These are phyloP conservation scores for Dicrurus megarhynchus DNA, from an alignment of 2,113 vertebrate species.

Conservation along the genomic window DNA sequence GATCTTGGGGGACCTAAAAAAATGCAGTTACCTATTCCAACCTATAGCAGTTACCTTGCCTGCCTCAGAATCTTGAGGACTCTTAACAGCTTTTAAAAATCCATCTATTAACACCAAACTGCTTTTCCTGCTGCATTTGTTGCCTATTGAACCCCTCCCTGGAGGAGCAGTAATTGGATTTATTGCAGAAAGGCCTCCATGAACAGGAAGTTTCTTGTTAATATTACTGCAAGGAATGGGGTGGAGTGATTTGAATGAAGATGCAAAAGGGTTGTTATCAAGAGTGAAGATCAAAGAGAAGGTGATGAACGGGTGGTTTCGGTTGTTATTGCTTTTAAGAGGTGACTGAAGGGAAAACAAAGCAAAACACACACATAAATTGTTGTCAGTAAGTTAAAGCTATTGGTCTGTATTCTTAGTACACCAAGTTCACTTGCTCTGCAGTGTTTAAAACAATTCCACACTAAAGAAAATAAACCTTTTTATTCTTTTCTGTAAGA, in stretches of 20 bases:
- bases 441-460: background rate
- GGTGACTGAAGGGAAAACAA: conserved; percentile 1
- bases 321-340: conserved; percentile 18
- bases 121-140: background rate
- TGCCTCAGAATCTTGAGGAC: background rate
- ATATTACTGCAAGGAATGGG: conserved; percentile 41
- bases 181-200: background rate
- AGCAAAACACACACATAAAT: background rate
- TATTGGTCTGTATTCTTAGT: background rate
- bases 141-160: background rate
- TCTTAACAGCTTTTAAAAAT: background rate
- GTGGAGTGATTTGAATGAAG: conserved; percentile 21
- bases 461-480: background rate
- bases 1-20: background rate
- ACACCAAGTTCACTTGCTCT: background rate
- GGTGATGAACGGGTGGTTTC: conserved; percentile 1
- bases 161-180: background rate
- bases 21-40: background rate
- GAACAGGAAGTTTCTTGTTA: conserved; percentile 30
- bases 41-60: background rate
- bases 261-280: conserved; percentile 6
- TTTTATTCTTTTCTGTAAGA: background rate
- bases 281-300: conserved; percentile 17
- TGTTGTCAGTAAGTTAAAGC: background rate
- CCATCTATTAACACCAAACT: background rate